Evolutionary conservation across 2,113 vertebrate genomes (phyloP).

Genomic region (Dromaius novaehollandiae): DNA sequence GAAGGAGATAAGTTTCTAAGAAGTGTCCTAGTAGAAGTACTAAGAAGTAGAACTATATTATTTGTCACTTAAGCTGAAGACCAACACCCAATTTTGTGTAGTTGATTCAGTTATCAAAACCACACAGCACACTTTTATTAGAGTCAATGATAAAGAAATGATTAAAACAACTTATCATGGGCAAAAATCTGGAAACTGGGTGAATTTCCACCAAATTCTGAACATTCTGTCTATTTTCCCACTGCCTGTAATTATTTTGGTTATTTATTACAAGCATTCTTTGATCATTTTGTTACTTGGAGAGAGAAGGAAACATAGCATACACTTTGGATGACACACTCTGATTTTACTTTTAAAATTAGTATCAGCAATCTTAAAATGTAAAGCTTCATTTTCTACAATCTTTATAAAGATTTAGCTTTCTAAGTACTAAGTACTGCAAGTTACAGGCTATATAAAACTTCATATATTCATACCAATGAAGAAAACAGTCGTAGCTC

Average conservation of each 20-base stretch:
- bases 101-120: background rate
- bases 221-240: background rate
- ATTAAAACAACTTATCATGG: conserved; percentile 10
- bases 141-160: conserved; percentile 21
- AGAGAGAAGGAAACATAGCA: background rate
- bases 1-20: background rate
- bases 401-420: background rate
- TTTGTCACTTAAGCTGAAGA: background rate
- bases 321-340: background rate
- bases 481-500: background rate
- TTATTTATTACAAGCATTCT: background rate
- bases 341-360: background rate
- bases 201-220: background rate
- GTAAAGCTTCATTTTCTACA: background rate
- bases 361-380: background rate
- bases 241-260: background rate
- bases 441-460: background rate
- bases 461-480: background rate
- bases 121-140: background rate
- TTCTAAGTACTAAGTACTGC: background rate
- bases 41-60: background rate
- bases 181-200: background rate
- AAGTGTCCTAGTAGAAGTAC: no score
- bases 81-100: background rate
- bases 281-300: background rate